Conservation (phyloP, 2,888 invertebrate species). For the Conomelus anceps region DNA sequence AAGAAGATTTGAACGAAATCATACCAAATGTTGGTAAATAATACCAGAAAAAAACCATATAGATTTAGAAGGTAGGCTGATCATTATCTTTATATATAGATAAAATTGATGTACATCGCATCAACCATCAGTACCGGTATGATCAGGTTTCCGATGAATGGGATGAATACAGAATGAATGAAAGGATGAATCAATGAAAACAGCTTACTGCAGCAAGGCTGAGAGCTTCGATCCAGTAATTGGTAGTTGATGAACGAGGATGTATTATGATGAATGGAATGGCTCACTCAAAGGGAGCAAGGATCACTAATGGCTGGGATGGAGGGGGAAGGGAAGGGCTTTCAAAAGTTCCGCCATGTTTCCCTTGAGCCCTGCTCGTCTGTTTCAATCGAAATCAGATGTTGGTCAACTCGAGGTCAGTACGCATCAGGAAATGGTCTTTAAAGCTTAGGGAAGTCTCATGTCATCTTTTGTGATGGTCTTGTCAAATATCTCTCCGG, state of each 20-base stretch:
- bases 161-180: not conserved
- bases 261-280: not conserved
- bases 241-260: not conserved
- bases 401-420: not conserved
- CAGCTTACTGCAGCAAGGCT: not conserved
- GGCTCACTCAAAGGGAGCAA: not conserved
- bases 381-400: not conserved
- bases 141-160: not conserved
- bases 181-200: not conserved
- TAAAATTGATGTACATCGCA: too few relatives aligned
- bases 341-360: not conserved
- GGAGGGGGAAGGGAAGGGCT: not conserved
- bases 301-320: not conserved
- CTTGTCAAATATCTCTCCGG: not conserved
- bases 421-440: not conserved
- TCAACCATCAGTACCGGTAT: not conserved
- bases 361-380: too few relatives aligned
- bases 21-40: too few relatives aligned
- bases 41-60: too few relatives aligned
- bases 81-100: too few relatives aligned
- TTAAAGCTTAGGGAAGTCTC: not conserved
- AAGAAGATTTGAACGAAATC: too few relatives aligned
- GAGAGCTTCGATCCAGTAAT: not conserved
- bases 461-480: not conserved
- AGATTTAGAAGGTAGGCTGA: too few relatives aligned